A percentile compares a stretch with the other conserved stretches of the same genome.
Evolutionary conservation across 2,113 vertebrate genomes (phyloP).

Genomic region (Sapayoa aenigma): DNA sequence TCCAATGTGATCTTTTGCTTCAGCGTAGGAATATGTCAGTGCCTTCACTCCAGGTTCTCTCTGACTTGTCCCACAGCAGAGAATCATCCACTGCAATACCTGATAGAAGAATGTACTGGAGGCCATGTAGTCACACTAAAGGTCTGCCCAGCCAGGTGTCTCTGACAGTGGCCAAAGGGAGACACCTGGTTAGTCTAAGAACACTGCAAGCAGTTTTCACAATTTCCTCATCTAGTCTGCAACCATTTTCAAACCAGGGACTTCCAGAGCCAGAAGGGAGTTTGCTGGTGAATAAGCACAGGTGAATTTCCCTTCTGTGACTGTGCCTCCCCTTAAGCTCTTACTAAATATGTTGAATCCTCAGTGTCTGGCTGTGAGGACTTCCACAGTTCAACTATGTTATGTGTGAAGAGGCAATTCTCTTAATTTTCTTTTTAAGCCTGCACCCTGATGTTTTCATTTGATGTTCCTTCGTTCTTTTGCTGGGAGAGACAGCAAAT

Average conservation of each 20-base stretch:
- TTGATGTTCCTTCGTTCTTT: background rate
- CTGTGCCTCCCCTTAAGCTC: background rate
- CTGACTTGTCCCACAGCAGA: background rate
- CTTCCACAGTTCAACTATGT: background rate
- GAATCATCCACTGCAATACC: fast-evolving
- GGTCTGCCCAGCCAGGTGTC: background rate
- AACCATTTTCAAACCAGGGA: background rate
- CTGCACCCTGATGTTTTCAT: background rate
- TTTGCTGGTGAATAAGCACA: background rate
- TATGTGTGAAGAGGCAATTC: background rate
- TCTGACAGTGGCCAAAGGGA: background rate
- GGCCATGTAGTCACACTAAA: background rate
- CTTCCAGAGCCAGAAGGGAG: background rate
- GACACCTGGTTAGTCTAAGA: background rate
- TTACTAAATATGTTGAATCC: background rate
- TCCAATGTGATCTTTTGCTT: background rate
- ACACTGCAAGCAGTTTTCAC: background rate
- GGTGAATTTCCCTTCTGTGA: background rate
- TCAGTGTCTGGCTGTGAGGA: background rate
- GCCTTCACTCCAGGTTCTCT: background rate
- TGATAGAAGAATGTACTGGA: background rate
- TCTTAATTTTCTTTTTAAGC: background rate
- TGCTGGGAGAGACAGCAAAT: background rate
- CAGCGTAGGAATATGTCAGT: background rate
- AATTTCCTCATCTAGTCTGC: background rate